Conservation (phyloP, 2,888 invertebrate species). For the Scaptomyza cyrtandrae region DNA sequence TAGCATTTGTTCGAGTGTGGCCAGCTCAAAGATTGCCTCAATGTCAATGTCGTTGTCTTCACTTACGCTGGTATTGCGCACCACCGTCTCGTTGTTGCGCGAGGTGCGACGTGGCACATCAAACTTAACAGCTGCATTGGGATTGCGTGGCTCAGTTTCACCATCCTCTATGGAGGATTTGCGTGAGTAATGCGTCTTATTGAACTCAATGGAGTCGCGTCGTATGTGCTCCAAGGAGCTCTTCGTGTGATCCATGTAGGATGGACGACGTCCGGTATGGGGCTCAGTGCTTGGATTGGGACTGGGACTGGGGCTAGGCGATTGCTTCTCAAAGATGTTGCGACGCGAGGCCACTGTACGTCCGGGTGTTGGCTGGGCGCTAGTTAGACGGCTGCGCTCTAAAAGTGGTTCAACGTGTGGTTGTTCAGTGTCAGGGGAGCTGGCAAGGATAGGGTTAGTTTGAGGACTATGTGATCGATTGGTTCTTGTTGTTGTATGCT, state of each 20-base stretch:
- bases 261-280: slow-evolving; percentile 75
- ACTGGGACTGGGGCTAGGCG: slow-evolving; percentile 36
- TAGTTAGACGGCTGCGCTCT: slow-evolving; percentile 58
- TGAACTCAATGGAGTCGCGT: slow-evolving; percentile 83
- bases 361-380: slow-evolving; percentile 39
- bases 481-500: slow-evolving; percentile 46
- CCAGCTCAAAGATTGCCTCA: slow-evolving; percentile 90
- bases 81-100: slow-evolving; percentile 84
- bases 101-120: slow-evolving; percentile 86
- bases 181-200: slow-evolving; percentile 80
- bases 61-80: slow-evolving; percentile 84
- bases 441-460: slow-evolving; percentile 61
- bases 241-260: slow-evolving; percentile 84
- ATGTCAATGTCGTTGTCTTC: slow-evolving; percentile 84
- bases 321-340: slow-evolving; percentile 81
- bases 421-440: slow-evolving; percentile 67
- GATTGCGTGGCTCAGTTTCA: slow-evolving; percentile 82
- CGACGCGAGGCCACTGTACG: slow-evolving; percentile 81
- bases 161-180: slow-evolving; percentile 81
- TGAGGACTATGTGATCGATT: slow-evolving; percentile 53
- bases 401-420: slow-evolving; percentile 73
- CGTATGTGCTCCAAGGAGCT: slow-evolving; percentile 83
- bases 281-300: slow-evolving; percentile 8
- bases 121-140: slow-evolving; percentile 87
- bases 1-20: slow-evolving; percentile 89